Percentiles rank a stretch among this genome's conserved stretches.
phyloP scores from a whole-genome alignment of 2,113 vertebrate genomes.

The Hassar affinis region DNA sequence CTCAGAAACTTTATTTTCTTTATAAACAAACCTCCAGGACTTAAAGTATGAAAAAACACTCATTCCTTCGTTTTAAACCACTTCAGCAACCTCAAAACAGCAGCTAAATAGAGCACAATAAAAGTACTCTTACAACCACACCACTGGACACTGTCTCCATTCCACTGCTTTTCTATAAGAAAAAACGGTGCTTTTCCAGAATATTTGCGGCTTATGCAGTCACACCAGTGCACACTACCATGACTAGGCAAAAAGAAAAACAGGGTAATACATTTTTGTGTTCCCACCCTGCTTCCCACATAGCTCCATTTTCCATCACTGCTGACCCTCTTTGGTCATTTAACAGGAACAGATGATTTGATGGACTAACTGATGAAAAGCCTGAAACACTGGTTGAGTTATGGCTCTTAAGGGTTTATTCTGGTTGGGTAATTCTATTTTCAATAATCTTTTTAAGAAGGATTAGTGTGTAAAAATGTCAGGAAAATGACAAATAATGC shows the following conservation, averaged over 20 bases:
- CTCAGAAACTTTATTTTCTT: neutral
- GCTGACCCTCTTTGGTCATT: neutral
- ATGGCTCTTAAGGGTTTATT: neutral
- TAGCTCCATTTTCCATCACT: slow-evolving; percentile 10
- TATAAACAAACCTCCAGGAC: neutral
- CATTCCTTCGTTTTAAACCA: neutral
- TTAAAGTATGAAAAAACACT: slow-evolving; percentile 11
- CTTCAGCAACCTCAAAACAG: slow-evolving; percentile 9
- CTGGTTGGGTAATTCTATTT: neutral
- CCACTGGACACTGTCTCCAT: neutral
- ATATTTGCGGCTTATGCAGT: slow-evolving; percentile 7
- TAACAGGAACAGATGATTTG: neutral
- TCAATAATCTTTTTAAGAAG: neutral
- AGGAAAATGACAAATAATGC: slow-evolving; percentile 7
- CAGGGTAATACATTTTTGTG: neutral
- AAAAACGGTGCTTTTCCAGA: slow-evolving; percentile 8
- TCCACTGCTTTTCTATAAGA: slow-evolving; percentile 8
- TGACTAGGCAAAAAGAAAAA: slow-evolving; percentile 31
- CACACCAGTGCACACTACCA: neutral
- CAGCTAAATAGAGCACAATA: neutral
- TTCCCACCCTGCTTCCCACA: slow-evolving; percentile 13
- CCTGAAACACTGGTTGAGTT: neutral
- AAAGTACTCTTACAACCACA: slow-evolving; percentile 4
- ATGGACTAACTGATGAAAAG: neutral
- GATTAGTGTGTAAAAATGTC: neutral